These are phyloP conservation scores for Orius insidiosus DNA, from an alignment of 1,140 invertebrate species.

Conservation along the genomic window DNA sequence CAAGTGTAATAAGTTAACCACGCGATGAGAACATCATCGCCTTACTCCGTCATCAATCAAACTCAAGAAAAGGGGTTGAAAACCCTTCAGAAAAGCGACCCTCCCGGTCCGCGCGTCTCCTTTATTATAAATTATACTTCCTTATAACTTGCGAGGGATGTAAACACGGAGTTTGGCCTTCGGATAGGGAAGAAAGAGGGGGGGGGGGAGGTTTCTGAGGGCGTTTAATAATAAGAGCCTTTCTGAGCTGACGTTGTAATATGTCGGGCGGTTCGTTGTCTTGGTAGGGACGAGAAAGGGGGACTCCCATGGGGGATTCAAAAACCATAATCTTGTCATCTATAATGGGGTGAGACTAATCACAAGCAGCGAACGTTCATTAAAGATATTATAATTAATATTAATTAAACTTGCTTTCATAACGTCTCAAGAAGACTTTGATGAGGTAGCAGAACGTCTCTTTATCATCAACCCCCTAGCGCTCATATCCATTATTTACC, in stretches of 20 bases:
- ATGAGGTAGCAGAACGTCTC: too few relatives aligned
- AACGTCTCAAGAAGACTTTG: too few relatives aligned
- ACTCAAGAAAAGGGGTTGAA: constrained; percentile 1
- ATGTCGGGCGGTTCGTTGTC: not conserved
- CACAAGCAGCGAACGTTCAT: constrained; percentile 1
- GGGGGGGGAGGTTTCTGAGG: too few relatives aligned
- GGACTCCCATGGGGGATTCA: constrained; percentile 4
- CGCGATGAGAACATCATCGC: too few relatives aligned
- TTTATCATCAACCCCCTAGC: too few relatives aligned
- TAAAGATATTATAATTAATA: constrained; percentile 8
- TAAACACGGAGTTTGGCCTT: constrained; percentile 7
- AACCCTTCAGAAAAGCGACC: not conserved
- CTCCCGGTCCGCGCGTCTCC: too few relatives aligned
- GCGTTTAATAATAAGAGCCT: not conserved
- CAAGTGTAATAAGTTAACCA: too few relatives aligned
- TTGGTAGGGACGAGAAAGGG: not conserved
- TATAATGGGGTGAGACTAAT: not conserved
- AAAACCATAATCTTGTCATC: constrained; percentile 9
- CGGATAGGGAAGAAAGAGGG: not conserved
- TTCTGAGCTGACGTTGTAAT: constrained; percentile 3
- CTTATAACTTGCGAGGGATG: constrained; percentile 5
- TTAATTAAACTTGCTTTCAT: constrained; percentile 3
- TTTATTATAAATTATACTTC: constrained; percentile 9
- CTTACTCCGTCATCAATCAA: not conserved
- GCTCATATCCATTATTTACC: too few relatives aligned